Evolutionary conservation across 2,113 vertebrate species (phyloP), one percentile per base, ranked within the genome.

Genomic region (Pterocles gutturalis): DNA sequence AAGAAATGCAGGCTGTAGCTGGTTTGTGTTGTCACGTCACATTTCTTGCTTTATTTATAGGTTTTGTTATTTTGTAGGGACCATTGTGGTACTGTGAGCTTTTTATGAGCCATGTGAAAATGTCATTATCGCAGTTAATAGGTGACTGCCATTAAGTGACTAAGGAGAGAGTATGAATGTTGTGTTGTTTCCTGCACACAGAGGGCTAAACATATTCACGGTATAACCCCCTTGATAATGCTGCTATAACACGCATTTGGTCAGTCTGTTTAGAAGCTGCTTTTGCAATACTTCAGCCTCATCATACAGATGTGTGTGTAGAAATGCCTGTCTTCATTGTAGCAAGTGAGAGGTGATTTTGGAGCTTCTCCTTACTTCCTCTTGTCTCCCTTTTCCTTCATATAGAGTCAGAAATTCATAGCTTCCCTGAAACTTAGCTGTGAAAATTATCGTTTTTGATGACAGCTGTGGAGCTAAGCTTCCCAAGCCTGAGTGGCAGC

Each of bases 361-460:
- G 26, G 76, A 81, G 33, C 48, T 82, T 89, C 41, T 48, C 13
- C 69, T 91, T 92, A 20, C 7, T 75, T 83, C 26, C 34, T 70
- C 13, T 60, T 81, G 15, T 36, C 46, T 88, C 11, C 17, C 70
- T 72, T 78, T 51, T 0, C 28, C 24, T 13, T 87, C 16, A 58
- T 6, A 34, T 9, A 17, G 13, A 36, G 38, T 26, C 12, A 83
- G 55, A 86, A 84, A 91, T 87, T 70, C 19, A 7, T 53, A 65
- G 78, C 57, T 87, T 93, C n/a, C 22, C 61, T 83, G 67, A 60
- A 86, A 78, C 7, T 43, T 72, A 36, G 65, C 61, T 89, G 55
- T 80, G 61, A 94, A 96, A 96, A 84, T 72, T 79, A 72, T 90
- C 28, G 66, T 87, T 94, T 96, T 94, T 90, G 55, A 34, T 95